Evolutionary conservation across 2,113 vertebrate genomes (phyloP).

Genomic region (Galemys pyrenaicus): DNA sequence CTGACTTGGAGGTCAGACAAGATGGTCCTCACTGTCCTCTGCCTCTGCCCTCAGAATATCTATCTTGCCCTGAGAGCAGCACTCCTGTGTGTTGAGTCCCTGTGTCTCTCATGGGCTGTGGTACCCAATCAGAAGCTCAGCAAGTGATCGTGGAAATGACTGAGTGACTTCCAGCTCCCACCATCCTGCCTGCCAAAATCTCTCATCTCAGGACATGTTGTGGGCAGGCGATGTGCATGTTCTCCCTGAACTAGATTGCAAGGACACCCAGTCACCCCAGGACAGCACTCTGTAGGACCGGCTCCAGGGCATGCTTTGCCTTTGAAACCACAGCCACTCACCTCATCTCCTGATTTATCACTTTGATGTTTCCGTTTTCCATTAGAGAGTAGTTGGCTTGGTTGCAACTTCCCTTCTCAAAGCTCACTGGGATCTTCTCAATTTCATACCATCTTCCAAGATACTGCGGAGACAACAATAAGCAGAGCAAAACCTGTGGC

Average conservation of each 20-base stretch:
- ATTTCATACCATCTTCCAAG: slow-evolving; percentile 92
- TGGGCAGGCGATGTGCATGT: background rate
- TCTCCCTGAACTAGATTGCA: background rate
- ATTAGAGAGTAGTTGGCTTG: slow-evolving; percentile 87
- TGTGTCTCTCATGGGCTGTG: background rate
- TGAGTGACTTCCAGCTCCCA: background rate
- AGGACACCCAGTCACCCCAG: background rate
- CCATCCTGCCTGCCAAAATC: background rate
- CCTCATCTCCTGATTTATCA: slow-evolving; percentile 87
- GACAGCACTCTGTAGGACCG: background rate
- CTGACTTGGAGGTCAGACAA: background rate
- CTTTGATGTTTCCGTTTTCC: slow-evolving; percentile 87
- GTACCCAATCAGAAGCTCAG: background rate
- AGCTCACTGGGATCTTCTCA: slow-evolving; percentile 86
- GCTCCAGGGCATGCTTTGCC: no score
- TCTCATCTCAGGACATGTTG: background rate
- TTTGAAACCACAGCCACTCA: slow-evolving; percentile 72
- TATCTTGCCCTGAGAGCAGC: background rate
- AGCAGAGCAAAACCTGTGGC: background rate
- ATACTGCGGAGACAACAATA: slow-evolving; percentile 84
- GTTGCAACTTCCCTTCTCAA: slow-evolving; percentile 88
- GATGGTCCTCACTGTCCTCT: background rate
- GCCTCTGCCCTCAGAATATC: background rate
- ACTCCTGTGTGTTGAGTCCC: background rate
- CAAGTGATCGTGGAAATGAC: background rate